These are phyloP conservation scores for Cydia fagiglandana DNA, from an alignment of 1,140 invertebrate species.

Conservation along the genomic window DNA sequence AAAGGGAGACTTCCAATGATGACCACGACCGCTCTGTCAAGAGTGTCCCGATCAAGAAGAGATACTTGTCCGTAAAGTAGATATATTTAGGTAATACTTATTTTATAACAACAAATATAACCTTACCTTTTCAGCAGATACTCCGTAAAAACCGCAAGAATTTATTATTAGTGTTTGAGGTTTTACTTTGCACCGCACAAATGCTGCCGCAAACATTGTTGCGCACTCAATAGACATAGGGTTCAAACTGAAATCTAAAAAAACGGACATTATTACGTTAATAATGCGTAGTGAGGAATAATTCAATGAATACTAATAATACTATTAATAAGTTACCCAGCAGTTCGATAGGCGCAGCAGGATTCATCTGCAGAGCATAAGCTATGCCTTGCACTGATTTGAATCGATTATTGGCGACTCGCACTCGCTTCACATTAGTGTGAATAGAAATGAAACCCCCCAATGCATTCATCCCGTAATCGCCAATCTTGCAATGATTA, in stretches of 20 bases:
- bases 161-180: slow-evolving; percentile 71
- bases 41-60: no score
- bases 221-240: slow-evolving; percentile 69
- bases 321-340: slow-evolving; percentile 49
- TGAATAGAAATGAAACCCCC: slow-evolving; percentile 70
- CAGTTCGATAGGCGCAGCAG: slow-evolving; percentile 68
- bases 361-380: slow-evolving; percentile 73
- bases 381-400: slow-evolving; percentile 71
- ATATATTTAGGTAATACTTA: no score
- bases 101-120: not conserved
- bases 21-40: no score
- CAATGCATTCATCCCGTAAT: slow-evolving; percentile 74
- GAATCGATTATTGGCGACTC: slow-evolving; percentile 72
- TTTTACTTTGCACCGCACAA: slow-evolving; percentile 73
- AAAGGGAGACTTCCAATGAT: no score
- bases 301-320: not conserved
- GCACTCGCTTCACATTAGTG: slow-evolving; percentile 62
- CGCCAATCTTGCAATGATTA: slow-evolving; percentile 74
- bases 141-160: slow-evolving; percentile 67
- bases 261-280: not conserved
- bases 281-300: not conserved
- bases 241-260: slow-evolving; percentile 72
- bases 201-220: slow-evolving; percentile 70
- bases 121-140: slow-evolving; percentile 64
- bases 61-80: no score